These are phyloP conservation scores for Ciconia nigra DNA, from an alignment of 2,797 vertebrate genomes.

Conservation along the genomic window DNA sequence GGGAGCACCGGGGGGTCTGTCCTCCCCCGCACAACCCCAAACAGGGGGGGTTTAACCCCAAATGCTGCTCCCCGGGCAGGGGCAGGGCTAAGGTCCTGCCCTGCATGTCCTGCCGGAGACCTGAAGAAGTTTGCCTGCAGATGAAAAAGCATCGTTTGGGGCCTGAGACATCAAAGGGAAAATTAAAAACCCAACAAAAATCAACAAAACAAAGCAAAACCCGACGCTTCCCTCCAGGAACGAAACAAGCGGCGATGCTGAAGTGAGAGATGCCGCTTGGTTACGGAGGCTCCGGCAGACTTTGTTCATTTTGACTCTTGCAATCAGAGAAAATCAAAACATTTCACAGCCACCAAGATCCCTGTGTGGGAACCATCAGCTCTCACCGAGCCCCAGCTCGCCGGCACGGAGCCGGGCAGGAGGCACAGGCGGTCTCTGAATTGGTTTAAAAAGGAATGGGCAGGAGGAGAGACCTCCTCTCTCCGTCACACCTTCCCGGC, in stretches of 20 bases:
- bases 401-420: fast-evolving
- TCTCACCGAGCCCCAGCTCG: not conserved
- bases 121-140: not conserved
- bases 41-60: not conserved
- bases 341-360: not conserved
- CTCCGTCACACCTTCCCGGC: not conserved
- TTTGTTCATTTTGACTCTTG: not conserved
- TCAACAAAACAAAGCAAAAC: not conserved
- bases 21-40: not conserved
- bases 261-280: not conserved
- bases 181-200: not conserved
- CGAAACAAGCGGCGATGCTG: fast-evolving
- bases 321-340: not conserved
- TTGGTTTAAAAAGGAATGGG: not conserved
- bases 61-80: not conserved
- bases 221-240: not conserved
- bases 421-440: fast-evolving
- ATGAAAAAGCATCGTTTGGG: fast-evolving
- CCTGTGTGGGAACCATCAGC: not conserved
- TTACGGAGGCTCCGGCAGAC: not conserved
- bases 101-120: fast-evolving
- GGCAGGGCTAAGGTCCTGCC: fast-evolving
- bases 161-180: fast-evolving
- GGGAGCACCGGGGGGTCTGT: not conserved
- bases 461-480: not conserved